Percentiles rank a stretch among this genome's conserved stretches.
Evolutionary conservation across 1,140 invertebrate genomes (phyloP).

Genomic region (Hesperophylax magnus): DNA sequence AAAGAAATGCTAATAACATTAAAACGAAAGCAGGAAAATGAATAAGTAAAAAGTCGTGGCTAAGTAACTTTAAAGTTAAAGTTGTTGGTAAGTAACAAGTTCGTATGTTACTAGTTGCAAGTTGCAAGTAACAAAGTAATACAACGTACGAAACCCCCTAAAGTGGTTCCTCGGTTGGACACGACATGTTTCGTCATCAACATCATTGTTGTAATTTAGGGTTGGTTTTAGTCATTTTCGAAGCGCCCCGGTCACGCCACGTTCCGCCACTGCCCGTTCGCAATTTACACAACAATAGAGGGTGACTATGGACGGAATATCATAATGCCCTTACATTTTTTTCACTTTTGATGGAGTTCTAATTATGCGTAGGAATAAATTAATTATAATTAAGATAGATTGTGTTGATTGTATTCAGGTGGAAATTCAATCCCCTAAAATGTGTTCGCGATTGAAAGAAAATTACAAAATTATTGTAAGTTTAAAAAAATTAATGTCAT

Average conservation of each 20-base stretch:
- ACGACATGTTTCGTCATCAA: slow-evolving; percentile 36
- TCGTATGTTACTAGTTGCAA: too few relatives aligned
- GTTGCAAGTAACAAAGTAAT: not conserved
- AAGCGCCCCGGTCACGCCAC: slow-evolving; percentile 26
- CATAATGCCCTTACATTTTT: slow-evolving; percentile 36
- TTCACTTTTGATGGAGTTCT: slow-evolving; percentile 48
- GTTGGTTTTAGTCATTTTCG: slow-evolving; percentile 31
- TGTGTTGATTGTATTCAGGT: slow-evolving; percentile 39
- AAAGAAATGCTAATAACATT: too few relatives aligned
- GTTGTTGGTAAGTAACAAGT: too few relatives aligned
- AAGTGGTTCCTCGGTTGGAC: slow-evolving; percentile 16
- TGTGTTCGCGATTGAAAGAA: not conserved
- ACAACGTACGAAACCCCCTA: not conserved
- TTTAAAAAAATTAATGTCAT: not conserved
- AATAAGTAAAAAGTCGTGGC: too few relatives aligned
- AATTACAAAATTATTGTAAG: not conserved
- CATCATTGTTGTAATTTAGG: slow-evolving; percentile 32
- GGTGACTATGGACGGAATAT: slow-evolving; percentile 21
- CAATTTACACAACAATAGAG: slow-evolving; percentile 48
- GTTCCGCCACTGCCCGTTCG: not conserved
- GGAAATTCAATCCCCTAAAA: slow-evolving; percentile 20
- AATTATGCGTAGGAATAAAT: slow-evolving; percentile 54
- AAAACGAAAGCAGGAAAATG: too few relatives aligned
- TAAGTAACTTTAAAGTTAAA: too few relatives aligned
- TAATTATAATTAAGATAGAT: slow-evolving; percentile 54